These are phyloP conservation scores for Hemiscyllium ocellatum DNA, from an alignment of 2,113 vertebrate genomes.

Conservation along the genomic window DNA sequence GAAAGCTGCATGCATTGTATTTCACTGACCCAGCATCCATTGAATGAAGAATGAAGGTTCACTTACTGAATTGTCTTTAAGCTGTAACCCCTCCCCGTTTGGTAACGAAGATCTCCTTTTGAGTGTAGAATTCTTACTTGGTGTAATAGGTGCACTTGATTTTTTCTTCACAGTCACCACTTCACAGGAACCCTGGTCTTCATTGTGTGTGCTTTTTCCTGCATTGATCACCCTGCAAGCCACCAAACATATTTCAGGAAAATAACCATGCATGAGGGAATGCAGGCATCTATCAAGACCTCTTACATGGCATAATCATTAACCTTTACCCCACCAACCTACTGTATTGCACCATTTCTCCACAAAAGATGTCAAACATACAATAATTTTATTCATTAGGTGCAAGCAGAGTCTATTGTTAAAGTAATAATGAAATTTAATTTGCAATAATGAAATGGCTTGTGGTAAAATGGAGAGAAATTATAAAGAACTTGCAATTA, in stretches of 20 bases:
- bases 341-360: neutral
- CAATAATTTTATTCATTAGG: neutral
- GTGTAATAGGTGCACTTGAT: slow-evolving; percentile 58
- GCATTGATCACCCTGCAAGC: slow-evolving; percentile 85
- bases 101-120: slow-evolving; percentile 85
- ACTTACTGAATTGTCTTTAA: slow-evolving; percentile 72
- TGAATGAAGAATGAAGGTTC: neutral
- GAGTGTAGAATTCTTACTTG: slow-evolving; percentile 64
- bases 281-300: neutral
- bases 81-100: slow-evolving; percentile 75
- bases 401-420: neutral
- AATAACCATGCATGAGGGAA: neutral
- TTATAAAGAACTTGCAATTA: neutral
- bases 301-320: neutral
- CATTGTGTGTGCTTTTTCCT: slow-evolving; percentile 90
- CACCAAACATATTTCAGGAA: slow-evolving; percentile 29
- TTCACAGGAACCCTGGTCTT: slow-evolving; percentile 96
- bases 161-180: slow-evolving; percentile 80
- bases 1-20: neutral
- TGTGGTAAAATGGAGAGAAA: neutral
- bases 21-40: neutral
- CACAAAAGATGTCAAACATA: neutral
- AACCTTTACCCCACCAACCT: neutral
- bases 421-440: neutral
- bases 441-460: slow-evolving; percentile 15